Base-by-base conservation (phyloP, 2,797 vertebrate genomes). In the Rachycentron canadum region DNA sequence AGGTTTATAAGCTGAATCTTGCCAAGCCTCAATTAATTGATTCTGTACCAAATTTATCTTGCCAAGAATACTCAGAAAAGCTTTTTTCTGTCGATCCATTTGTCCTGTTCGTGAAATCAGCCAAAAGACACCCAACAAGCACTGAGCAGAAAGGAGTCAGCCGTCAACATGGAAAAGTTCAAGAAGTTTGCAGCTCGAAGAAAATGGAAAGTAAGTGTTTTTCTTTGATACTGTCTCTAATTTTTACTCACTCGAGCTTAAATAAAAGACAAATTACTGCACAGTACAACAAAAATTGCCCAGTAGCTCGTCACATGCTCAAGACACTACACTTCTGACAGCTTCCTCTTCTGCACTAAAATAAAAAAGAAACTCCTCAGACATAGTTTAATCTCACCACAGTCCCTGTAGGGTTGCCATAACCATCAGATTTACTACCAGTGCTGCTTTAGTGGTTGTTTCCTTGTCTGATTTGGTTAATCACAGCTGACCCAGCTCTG, bases 101-200 rank as follows among this genome's bases (percentile, higher is more conserved):
- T 59, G 2, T 85, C 32, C 73, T 88, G 82, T 93, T 90, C 67
- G 7, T 74, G 26, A 45, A 74, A 76, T 58, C 89, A 99, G 98
- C 98, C 98, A 84, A 99, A 99, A 93, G 98, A 99, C 92, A 97
- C 96, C 2, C 97, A 96, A 50, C 98, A 99, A 87, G 98, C 96
- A 5, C 95, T 98, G 78, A 98, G 97, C 83, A 96, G 98, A 81
- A 99, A 99, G 93, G 97, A 98, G 73, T 99, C 98, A 0, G 98
- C 98, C 2, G 98, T 99, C 78, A 99, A 99, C 92, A 99, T 99
- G 98, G 98, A 99, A 67, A 99, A 99, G 91, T 99, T 99, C 85
- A 99, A 99, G 85, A 99, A 98, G 94, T 99, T 99, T 69, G 97
- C 98, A 72, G 98, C 98, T 76, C 94, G 98, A 69, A 95, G 96